A percentile compares a stretch with the other conserved stretches of the same genome.
Conservation (phyloP, 2,888 invertebrate genomes). For the Antheraea assamensis region DNA sequence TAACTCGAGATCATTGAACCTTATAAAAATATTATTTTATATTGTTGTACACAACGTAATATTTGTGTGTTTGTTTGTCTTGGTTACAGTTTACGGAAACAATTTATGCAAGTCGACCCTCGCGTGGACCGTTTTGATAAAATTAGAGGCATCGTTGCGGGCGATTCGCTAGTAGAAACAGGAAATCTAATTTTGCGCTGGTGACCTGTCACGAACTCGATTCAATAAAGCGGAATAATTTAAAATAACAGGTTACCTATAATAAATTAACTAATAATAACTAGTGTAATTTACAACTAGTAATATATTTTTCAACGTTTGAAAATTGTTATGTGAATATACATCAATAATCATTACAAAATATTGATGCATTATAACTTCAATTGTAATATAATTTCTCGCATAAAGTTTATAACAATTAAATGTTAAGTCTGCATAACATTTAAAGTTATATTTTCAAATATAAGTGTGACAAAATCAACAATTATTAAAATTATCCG, state of each 20-base stretch:
- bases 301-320: slow-evolving; percentile 49
- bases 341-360: not conserved
- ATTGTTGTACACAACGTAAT: slow-evolving; percentile 63
- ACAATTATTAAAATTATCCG: slow-evolving; percentile 68
- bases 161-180: slow-evolving; percentile 46
- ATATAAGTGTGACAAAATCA: slow-evolving; percentile 41
- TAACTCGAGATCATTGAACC: slow-evolving; percentile 62
- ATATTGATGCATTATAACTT: not conserved
- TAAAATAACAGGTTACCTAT: slow-evolving; percentile 53
- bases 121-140: slow-evolving; percentile 34
- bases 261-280: slow-evolving; percentile 59
- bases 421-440: no score
- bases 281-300: slow-evolving; percentile 65
- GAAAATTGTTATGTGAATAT: slow-evolving; percentile 20
- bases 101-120: slow-evolving; percentile 36
- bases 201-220: slow-evolving; percentile 40
- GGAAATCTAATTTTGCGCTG: slow-evolving; percentile 58
- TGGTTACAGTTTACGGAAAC: slow-evolving; percentile 47
- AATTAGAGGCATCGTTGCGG: slow-evolving; percentile 30
- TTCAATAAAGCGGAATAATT: slow-evolving; percentile 50
- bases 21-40: slow-evolving; percentile 49
- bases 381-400: no score
- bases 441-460: not conserved
- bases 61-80: slow-evolving; percentile 54
- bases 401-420: not conserved